Base-by-base conservation (phyloP, 2,113 vertebrate species). In the Manacus vitellinus region DNA sequence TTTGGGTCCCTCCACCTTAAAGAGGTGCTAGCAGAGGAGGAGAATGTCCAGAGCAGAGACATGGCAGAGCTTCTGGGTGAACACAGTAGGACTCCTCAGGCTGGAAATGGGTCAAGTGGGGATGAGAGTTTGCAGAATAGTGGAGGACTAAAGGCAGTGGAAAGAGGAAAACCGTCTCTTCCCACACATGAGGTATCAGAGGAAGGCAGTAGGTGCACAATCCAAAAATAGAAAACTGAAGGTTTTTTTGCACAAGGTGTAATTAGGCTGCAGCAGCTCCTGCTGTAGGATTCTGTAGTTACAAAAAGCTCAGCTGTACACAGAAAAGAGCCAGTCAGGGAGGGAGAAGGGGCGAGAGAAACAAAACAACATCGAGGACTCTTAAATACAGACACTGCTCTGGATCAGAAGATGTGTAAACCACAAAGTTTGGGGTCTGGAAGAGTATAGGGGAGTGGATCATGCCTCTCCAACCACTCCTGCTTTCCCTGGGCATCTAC, bases 221-320 rank as follows among this genome's bases (percentile, higher is more conserved):
- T 12, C 23, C 47, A 55, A 55, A 88, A 33, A 0, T 4, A 74
- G 79, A 66, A 77, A 65, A 80, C 33, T 14, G 46, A 63, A 67
- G 8, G 7, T 66, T 88, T 90, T 91, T 85, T 82, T 54, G 41
- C 4, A 6, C 37, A 59, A 41, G 14, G 19, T 46, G 11, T 63
- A 84, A 88, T 88, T 81, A 92, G 86, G 52, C 86, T 63, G 65
- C 67, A 93, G 63, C 46, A 92, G n/a, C 67, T 94, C 49, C 78
- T 93, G 47, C 33, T 85, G n/a, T 63, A 85, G 90, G 71, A 73
- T 62, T 30, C 46, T 84, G 72, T 66, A 55, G 79, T 51, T 84
- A 59, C 59, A 77, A 77, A 84, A 91, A 91, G 24, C 24, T 80
- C 41, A 74, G 16, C 22, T 67, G 35, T 25, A 30, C 47, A 56